Evolutionary conservation across 1,140 invertebrate genomes (phyloP), one percentile per base, ranked within the genome.

Genomic region (Stegodyphus mimosarum): DNA sequence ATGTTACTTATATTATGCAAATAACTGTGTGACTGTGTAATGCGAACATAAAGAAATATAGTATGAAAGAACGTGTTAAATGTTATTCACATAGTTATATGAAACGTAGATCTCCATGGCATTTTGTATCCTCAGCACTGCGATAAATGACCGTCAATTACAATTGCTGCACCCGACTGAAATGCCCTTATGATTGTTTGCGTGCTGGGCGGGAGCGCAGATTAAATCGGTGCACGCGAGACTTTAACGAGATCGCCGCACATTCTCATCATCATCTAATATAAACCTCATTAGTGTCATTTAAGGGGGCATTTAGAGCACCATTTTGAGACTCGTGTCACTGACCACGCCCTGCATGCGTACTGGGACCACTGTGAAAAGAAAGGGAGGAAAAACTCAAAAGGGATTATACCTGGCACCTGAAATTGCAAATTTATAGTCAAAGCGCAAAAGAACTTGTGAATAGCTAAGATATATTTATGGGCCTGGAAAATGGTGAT

Each of bases 261-360:
- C n/a, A 49, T 49, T 78, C 66, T 53, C 76, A 78, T 69, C 76
- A 78, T 78, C 76, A 78, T 78, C 76, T 78, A 78, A 78, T 78
- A 78, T 78, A 78, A 78, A 53, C 64, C 76, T 78, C 76, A 78
- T 78, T 78, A 78, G 60, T 78, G 76, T 69, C 76, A 78, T 78
- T 78, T 78, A 78, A 64, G n/a, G n/a, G 49, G 53, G 18, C 76
- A 63, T 77, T 77, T 77, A 64, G 64, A 51, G 18, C 75, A 51
- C 66, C 60, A 71, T 71, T 71, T 15, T 50, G n/a, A 71, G 33
- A 49, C 9, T 49, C 50, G 76, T 78, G 63, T 78, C 64, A 69
- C 15, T 33, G 76, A 52, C 76, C 76, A 78, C 76, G 76, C 76
- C 76, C 75, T 51, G n/a, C 55, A 6, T 15, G 63, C 48, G 15